Percentiles rank a stretch among this genome's conserved stretches.
Evolutionary conservation across 2,888 invertebrate genomes (phyloP).

Genomic region (Tachina lurida): DNA sequence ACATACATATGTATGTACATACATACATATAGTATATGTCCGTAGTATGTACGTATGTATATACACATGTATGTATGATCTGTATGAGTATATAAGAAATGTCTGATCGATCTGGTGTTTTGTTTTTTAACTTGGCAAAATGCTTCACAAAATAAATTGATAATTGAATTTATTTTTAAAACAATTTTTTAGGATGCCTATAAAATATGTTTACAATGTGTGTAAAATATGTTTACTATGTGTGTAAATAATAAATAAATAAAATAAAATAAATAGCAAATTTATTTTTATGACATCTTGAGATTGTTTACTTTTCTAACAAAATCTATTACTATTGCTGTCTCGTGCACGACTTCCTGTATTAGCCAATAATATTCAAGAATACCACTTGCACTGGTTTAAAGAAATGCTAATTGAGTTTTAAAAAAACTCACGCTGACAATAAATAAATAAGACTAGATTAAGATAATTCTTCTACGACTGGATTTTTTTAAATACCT

Average conservation of each 20-base stretch:
- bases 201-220: background rate
- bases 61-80: background rate
- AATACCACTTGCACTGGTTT: no score
- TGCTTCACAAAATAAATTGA: slow-evolving; percentile 34
- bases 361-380: no score
- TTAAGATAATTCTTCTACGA: no score
- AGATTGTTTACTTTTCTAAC: no score
- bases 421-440: no score
- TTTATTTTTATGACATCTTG: no score
- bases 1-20: background rate
- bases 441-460: no score
- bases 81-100: background rate
- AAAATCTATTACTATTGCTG: no score
- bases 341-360: no score
- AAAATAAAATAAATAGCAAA: background rate
- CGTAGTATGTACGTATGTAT: background rate
- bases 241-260: no score
- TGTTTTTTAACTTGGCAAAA: slow-evolving; percentile 52
- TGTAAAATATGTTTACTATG: background rate
- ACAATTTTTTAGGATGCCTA: background rate
- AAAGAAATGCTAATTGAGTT: no score
- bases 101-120: slow-evolving; percentile 15
- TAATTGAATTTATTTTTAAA: slow-evolving; percentile 51
- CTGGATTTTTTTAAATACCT: no score
- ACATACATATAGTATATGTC: background rate